Conservation (phyloP, 2,797 vertebrate genomes). For the Falco peregrinus region DNA sequence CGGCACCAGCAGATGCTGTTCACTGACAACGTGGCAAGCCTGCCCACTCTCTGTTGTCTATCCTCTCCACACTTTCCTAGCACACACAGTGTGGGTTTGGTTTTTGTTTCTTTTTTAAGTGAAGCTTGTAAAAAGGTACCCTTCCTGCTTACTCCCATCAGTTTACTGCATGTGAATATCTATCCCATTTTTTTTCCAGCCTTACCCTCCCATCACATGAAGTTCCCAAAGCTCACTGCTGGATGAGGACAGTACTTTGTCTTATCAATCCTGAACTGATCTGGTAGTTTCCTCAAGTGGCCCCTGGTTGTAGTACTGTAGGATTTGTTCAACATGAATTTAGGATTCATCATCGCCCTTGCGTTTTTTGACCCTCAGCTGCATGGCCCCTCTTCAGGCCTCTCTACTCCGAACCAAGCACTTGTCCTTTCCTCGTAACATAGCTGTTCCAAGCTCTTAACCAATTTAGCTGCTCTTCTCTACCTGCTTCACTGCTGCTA, state of each 20-base stretch:
- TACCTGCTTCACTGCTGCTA: not conserved
- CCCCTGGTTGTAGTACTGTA: not conserved
- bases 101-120: not conserved
- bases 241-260: not conserved
- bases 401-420: not conserved
- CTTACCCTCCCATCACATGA: not conserved
- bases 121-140: not conserved
- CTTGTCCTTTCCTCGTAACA: not conserved
- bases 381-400: not conserved
- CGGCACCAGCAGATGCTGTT: not conserved
- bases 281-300: not conserved
- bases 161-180: not conserved
- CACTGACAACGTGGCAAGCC: not conserved
- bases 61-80: not conserved
- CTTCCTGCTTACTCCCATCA: not conserved
- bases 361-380: not conserved
- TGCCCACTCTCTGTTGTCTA: not conserved
- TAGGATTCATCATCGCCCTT: not conserved
- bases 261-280: not conserved
- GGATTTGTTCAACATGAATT: not conserved
- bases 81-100: rapidly evolving
- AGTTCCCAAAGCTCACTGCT: not conserved
- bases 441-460: not conserved
- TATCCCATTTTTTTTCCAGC: not conserved
- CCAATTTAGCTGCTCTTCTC: not conserved